Percentiles rank a stretch among this genome's conserved stretches.
phyloP scores from a whole-genome alignment of 2,113 vertebrate species.

The Sturnira hondurensis region DNA sequence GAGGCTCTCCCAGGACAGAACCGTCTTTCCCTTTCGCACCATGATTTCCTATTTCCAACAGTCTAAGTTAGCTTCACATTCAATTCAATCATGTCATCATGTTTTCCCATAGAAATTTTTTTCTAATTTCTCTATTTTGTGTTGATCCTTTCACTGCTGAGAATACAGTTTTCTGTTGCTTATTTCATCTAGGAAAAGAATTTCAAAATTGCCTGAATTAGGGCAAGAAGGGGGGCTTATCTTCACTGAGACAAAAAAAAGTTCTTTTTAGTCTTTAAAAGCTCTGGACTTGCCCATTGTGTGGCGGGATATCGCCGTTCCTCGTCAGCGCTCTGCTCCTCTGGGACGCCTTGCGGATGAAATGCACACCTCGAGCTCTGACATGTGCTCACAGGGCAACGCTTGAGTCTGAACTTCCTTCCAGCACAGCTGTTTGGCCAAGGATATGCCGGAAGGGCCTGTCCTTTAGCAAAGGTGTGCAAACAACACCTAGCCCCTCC shows the following conservation, averaged over 20 bases:
- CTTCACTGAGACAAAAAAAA: background rate
- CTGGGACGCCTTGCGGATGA: background rate
- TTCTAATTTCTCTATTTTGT: background rate
- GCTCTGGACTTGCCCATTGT: background rate
- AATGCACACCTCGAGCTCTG: background rate
- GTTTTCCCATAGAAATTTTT: background rate
- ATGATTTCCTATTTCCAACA: background rate
- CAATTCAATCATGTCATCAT: background rate
- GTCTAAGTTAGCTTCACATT: background rate
- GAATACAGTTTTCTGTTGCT: background rate
- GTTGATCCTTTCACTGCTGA: background rate
- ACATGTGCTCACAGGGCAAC: background rate
- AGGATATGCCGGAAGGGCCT: background rate
- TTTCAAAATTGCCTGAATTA: background rate
- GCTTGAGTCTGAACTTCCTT: background rate
- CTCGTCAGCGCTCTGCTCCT: background rate
- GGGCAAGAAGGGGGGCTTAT: background rate
- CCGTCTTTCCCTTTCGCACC: background rate
- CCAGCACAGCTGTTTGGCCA: background rate
- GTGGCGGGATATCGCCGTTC: background rate
- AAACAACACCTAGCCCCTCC: background rate
- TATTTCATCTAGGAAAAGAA: constrained; percentile 12
- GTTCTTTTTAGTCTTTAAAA: background rate
- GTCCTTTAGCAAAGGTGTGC: background rate
- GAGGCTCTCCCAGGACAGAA: background rate